A percentile compares a stretch with the other conserved stretches of the same genome.
phyloP scores from a whole-genome alignment of 2,113 vertebrate species.

The Gnathonemus echidnorhynchus region DNA sequence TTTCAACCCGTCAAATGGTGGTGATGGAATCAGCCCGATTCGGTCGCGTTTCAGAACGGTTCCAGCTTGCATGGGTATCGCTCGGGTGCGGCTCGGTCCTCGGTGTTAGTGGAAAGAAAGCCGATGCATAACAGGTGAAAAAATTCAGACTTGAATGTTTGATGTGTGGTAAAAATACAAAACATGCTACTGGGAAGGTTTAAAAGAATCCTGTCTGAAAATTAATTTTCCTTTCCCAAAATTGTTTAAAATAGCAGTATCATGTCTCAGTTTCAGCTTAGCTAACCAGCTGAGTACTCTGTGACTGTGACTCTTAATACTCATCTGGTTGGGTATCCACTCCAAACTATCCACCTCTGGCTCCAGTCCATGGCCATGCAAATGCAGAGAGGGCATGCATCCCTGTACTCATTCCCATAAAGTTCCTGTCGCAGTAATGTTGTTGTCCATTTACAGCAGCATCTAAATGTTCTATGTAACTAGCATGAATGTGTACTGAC shows the following conservation, averaged over 20 bases:
- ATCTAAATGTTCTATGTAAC: constrained; percentile 14
- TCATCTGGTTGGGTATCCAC: background rate
- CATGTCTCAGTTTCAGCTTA: background rate
- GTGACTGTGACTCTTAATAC: background rate
- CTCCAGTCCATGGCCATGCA: background rate
- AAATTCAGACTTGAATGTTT: background rate
- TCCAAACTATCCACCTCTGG: background rate
- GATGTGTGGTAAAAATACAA: background rate
- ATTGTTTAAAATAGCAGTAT: background rate
- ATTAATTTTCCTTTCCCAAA: background rate
- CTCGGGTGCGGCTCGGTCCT: background rate
- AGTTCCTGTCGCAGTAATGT: background rate
- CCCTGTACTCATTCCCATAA: background rate
- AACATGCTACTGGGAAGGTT: background rate
- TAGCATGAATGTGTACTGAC: constrained; percentile 22
- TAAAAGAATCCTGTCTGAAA: background rate
- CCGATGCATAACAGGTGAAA: background rate
- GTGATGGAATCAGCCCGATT: background rate
- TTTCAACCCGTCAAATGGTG: background rate
- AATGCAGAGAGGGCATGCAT: background rate
- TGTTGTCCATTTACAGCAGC: background rate
- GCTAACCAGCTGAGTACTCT: background rate
- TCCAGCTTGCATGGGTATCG: background rate
- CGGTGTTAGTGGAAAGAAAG: background rate
- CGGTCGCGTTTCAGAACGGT: background rate